These are phyloP conservation scores for Xyrichtys novacula DNA, from an alignment of 2,797 vertebrate genomes.

Conservation along the genomic window DNA sequence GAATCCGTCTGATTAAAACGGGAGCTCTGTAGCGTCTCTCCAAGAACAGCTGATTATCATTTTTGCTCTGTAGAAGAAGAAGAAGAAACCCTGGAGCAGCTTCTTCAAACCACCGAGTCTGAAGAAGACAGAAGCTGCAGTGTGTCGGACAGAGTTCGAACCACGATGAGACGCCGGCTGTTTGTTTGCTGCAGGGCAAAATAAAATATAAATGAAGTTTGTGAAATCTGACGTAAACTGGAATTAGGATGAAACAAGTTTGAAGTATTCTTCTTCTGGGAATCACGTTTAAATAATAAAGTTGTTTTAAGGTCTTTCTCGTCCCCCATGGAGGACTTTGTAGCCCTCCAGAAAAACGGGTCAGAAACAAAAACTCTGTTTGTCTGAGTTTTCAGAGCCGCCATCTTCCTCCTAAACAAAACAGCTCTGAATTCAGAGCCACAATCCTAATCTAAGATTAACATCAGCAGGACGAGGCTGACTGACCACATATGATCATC, in stretches of 20 bases:
- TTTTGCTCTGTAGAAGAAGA: conserved; percentile 37
- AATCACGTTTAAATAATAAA: neutral
- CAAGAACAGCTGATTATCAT: neutral
- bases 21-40: conserved; percentile 1
- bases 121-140: conserved; percentile 22
- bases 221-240: conserved; percentile 13
- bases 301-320: neutral
- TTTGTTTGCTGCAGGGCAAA: conserved; percentile 7
- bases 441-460: no score
- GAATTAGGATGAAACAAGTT: neutral
- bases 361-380: no score
- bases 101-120: conserved; percentile 11
- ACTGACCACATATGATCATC: no score
- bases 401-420: no score
- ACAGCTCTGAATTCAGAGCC: no score
- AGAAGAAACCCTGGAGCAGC: conserved; percentile 28
- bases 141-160: conserved; percentile 31
- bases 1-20: conserved; percentile 11
- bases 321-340: neutral
- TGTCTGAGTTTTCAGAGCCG: no score
- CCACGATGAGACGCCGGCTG: conserved; percentile 12
- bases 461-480: no score
- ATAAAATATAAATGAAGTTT: conserved; percentile 1
- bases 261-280: neutral
- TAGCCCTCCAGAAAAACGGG: no score